Evolutionary conservation across 2,797 vertebrate species (phyloP).

Genomic region (Lepus oiostolus): DNA sequence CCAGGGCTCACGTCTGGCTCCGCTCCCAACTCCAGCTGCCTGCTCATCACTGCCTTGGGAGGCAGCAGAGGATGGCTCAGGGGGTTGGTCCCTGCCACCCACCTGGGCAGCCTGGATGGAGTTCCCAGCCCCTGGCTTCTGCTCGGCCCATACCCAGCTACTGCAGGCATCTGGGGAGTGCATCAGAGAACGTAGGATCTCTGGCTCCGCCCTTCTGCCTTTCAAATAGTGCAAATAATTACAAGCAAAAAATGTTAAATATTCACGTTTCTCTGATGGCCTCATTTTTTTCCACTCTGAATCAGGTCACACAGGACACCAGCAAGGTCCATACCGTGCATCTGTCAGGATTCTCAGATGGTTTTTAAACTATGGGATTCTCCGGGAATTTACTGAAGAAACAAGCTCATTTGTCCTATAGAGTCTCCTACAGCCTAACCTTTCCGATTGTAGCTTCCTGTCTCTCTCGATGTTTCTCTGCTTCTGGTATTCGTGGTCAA

Average conservation of each 20-base stretch:
- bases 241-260: not conserved
- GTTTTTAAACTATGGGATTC: not conserved
- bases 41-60: too few species aligned
- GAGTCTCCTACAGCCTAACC: not conserved
- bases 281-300: not conserved
- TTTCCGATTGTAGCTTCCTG: not conserved
- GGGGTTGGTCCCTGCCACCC: too few species aligned
- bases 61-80: too few species aligned
- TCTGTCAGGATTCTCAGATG: not conserved
- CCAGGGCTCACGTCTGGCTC: too few species aligned
- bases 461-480: not conserved
- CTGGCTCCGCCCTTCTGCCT: too few species aligned
- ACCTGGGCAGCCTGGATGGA: too few species aligned
- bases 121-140: too few species aligned
- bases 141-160: too few species aligned
- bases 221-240: too few species aligned
- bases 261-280: not conserved
- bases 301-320: not conserved
- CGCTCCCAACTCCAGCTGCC: too few species aligned
- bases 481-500: not conserved
- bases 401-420: not conserved
- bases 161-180: too few species aligned
- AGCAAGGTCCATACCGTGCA: not conserved
- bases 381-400: not conserved
- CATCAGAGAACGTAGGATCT: too few species aligned